A percentile compares a stretch with the other conserved stretches of the same genome.
These are phyloP conservation scores for Paracyprichromis sp. DNA, from an alignment of 2,113 vertebrate genomes.

Conservation along the genomic window DNA sequence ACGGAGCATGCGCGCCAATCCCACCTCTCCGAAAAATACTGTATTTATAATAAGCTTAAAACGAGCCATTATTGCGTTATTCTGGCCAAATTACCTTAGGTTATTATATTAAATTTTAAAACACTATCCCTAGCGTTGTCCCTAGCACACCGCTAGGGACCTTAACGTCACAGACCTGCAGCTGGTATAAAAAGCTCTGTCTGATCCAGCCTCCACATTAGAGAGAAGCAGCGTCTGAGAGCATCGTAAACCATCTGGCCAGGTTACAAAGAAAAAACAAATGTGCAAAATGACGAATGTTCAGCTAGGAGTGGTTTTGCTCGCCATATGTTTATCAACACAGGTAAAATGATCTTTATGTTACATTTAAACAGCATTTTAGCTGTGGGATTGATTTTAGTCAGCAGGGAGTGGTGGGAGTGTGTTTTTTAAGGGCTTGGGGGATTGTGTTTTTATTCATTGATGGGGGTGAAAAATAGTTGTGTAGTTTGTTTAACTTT, in stretches of 20 bases:
- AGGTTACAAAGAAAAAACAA: neutral
- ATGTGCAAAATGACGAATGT: slow-evolving; percentile 62
- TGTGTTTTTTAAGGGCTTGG: neutral
- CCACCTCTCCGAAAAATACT: neutral
- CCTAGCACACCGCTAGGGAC: neutral
- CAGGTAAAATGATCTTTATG: slow-evolving; percentile 53
- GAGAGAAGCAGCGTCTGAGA: slow-evolving; percentile 16
- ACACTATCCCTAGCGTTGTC: neutral
- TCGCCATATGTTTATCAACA: slow-evolving; percentile 63
- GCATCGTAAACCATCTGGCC: slow-evolving; percentile 8
- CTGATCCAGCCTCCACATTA: slow-evolving; percentile 29
- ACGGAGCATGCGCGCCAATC: neutral
- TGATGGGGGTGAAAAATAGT: neutral
- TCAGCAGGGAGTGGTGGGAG: neutral
- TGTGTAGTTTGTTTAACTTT: neutral
- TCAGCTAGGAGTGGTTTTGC: slow-evolving; percentile 58
- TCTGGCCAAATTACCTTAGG: neutral
- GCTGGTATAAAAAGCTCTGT: slow-evolving; percentile 53
- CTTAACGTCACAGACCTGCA: slow-evolving; percentile 34
- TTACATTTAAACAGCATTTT: neutral
- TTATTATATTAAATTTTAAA: neutral
- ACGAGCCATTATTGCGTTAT: neutral
- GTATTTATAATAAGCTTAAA: neutral
- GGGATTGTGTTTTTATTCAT: neutral
- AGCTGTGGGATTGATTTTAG: neutral